Conservation (phyloP, 2,888 invertebrate genomes). For the Cistogaster globosa region DNA sequence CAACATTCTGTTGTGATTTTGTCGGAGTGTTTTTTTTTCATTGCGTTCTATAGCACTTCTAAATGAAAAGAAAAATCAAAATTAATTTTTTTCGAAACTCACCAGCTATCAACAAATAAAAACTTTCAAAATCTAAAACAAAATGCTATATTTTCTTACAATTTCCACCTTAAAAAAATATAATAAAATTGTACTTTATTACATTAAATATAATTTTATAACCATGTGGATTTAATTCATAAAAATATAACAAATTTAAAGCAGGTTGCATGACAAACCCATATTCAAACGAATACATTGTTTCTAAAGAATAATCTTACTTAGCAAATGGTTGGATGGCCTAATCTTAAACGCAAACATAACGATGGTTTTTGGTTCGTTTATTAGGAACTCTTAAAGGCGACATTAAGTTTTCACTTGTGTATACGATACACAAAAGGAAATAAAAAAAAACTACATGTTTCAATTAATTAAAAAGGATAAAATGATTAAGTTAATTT, state of each 20-base stretch:
- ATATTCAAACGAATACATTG: slow-evolving; percentile 13
- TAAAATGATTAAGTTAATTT: slow-evolving; percentile 67
- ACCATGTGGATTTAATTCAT: slow-evolving; percentile 3
- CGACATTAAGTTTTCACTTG: slow-evolving; percentile 50
- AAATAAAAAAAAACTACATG: slow-evolving; percentile 52
- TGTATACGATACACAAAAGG: slow-evolving; percentile 4
- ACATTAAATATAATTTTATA: slow-evolving; percentile 58
- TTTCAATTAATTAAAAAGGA: slow-evolving; percentile 69
- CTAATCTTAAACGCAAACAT: slow-evolving; percentile 53
- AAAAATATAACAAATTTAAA: neutral
- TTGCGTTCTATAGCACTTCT: too few relatives aligned
- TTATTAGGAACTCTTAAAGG: slow-evolving; percentile 5
- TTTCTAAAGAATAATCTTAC: neutral
- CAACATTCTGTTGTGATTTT: too few relatives aligned
- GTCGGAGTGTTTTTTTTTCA: too few relatives aligned
- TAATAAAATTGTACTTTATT: slow-evolving; percentile 51
- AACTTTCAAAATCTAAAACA: neutral
- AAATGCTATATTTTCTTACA: neutral
- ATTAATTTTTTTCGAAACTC: neutral
- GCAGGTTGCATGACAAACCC: slow-evolving; percentile 52
- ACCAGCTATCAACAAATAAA: neutral
- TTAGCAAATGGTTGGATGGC: neutral
- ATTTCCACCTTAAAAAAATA: neutral
- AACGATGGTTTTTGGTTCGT: neutral
- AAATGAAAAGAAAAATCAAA: neutral